A percentile compares a stretch with the other conserved stretches of the same genome.
These are phyloP conservation scores for Volucella bombylans DNA, from an alignment of 2,888 invertebrate genomes.

Conservation along the genomic window DNA sequence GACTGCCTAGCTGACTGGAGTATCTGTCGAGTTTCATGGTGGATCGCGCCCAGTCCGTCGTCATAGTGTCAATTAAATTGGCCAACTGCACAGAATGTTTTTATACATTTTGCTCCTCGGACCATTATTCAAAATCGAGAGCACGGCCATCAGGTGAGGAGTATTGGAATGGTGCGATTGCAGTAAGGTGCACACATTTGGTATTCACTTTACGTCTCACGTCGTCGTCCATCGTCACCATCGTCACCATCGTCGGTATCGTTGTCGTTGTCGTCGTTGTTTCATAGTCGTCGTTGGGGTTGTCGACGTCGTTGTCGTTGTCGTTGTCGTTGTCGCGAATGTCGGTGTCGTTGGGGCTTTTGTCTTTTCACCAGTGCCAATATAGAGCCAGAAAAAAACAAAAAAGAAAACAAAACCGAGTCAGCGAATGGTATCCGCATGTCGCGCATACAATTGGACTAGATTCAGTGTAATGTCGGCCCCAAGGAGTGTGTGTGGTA, in stretches of 20 bases:
- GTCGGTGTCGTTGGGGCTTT: conserved; percentile 70
- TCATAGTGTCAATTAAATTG: conserved; percentile 73
- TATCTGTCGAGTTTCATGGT: conserved; percentile 33
- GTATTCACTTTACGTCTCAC: conserved; percentile 71
- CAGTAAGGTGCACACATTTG: conserved; percentile 72
- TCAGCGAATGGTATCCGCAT: conserved; percentile 57
- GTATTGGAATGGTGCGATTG: conserved; percentile 13
- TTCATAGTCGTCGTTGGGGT: conserved; percentile 57
- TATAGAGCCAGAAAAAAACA: conserved; percentile 38
- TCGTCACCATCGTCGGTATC: conserved; percentile 19
- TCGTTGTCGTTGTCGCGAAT: conserved; percentile 59
- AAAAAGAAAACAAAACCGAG: neutral
- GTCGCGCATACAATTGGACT: conserved; percentile 57
- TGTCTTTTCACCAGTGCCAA: conserved; percentile 63
- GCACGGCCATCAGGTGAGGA: conserved; percentile 38
- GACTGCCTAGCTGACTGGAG: neutral
- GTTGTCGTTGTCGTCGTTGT: conserved; percentile 33
- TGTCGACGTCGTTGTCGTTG: conserved; percentile 63
- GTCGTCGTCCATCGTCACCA: conserved; percentile 37
- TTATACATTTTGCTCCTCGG: conserved; percentile 55
- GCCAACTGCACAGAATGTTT: conserved; percentile 73
- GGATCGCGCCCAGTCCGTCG: conserved; percentile 69
- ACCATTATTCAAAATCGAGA: conserved; percentile 73
- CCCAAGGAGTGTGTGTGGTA: conserved; percentile 33
- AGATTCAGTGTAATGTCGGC: conserved; percentile 2